Evolutionary conservation across 2,888 invertebrate species (phyloP), one percentile per base, ranked within the genome.

Genomic region (Trichogramma evanescens): DNA sequence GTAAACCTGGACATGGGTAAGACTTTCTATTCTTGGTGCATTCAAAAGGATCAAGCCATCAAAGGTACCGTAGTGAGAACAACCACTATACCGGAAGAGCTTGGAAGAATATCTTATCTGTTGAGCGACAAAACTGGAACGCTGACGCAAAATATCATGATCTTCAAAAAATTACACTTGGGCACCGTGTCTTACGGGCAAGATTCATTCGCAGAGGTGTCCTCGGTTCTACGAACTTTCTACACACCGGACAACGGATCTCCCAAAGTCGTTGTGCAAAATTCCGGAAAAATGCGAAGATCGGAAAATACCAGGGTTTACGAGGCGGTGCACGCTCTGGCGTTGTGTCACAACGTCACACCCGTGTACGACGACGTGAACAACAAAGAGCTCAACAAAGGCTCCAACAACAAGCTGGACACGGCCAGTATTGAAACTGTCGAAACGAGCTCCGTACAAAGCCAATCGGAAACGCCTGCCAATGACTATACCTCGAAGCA

Each of bases 1-100:
- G 98, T 99, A 1, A 99, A 99, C 80, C 82, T 99, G 68, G 99
- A 99, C 73, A 94, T 99, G 93, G 98, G 97, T 1, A 99, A 99
- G 80, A 90, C 92, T 0, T 95, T 91, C 75, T 99, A 98, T 79
- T 94, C 98, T 0, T 98, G 94, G 91, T 89, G 92, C 68, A 97
- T 99, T 70, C 94, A 95, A 72, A 84, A 91, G 60, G 99, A 99
- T 80, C 87, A 90, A 58, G 86, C 91, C 69, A 96, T 99, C 67
- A 87, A 89, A 64, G 96, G 94, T 39, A 96, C 97, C 0, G 94
- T 96, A 7, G 97, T 97, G 63, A 84, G 99, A 6, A 95, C 95
- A 58, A 98, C 97, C 3, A 99, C 98, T 4, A 99, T 99, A 67
- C 96, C 99, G 0, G 99, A 99, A 80, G 99, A 99, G 80, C 80